A percentile compares a stretch with the other conserved stretches of the same genome.
Evolutionary conservation across 2,888 invertebrate species (phyloP).

Genomic region (Noctua pronuba): DNA sequence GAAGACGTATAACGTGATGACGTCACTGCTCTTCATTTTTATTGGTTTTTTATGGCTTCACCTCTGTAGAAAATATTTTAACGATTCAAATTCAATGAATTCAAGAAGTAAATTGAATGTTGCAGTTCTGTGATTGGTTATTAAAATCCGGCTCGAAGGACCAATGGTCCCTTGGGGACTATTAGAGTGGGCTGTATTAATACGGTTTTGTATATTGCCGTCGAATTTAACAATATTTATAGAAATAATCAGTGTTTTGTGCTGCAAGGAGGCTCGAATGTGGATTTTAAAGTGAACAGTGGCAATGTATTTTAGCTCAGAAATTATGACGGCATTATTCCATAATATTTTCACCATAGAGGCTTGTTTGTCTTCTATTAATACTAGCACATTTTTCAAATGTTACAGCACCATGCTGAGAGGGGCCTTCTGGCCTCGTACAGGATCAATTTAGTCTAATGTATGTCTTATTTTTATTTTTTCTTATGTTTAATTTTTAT

Average conservation of each 20-base stretch:
- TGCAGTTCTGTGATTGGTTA: not conserved
- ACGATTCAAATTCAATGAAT: not conserved
- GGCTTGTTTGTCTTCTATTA: not conserved
- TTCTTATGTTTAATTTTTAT: too few species aligned
- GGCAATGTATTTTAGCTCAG: not conserved
- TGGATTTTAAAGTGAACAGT: not conserved
- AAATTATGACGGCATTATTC: not conserved
- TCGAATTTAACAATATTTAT: not conserved
- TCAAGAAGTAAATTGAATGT: not conserved
- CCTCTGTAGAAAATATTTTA: not conserved
- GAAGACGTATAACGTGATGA: slow-evolving; percentile 16
- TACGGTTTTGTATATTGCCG: not conserved
- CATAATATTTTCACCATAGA: not conserved
- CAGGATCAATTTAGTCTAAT: too few species aligned
- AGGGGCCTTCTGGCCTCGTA: too few species aligned
- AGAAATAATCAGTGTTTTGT: not conserved
- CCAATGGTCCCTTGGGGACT: not conserved
- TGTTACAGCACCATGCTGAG: too few species aligned
- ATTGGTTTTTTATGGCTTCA: slow-evolving; percentile 2
- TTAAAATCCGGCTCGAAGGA: not conserved
- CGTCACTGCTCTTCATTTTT: slow-evolving; percentile 8
- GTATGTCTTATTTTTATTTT: too few species aligned
- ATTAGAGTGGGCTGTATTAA: not conserved
- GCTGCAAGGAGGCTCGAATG: not conserved
- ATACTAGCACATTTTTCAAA: not conserved